A percentile compares a stretch with the other conserved stretches of the same genome.
These are phyloP conservation scores for Pseudocheirus occidentalis DNA, from an alignment of 2,797 vertebrate genomes.

Conservation along the genomic window DNA sequence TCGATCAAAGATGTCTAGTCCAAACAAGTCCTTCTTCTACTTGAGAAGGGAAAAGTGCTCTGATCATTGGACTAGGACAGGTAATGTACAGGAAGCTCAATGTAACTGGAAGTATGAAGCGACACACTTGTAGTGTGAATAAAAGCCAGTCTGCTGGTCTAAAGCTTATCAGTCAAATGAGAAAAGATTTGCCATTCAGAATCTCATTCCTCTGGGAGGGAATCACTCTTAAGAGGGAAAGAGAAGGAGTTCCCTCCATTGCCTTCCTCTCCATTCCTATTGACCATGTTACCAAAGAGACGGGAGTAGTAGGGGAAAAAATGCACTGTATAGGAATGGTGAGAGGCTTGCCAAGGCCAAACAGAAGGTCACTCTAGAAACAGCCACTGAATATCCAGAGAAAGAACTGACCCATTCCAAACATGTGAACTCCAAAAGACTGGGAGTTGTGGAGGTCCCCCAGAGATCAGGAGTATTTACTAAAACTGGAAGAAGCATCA, in stretches of 20 bases:
- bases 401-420: background rate
- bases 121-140: background rate
- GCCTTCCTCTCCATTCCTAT: background rate
- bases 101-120: background rate
- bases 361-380: background rate
- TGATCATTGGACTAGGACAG: background rate
- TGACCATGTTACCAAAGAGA: background rate
- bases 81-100: background rate
- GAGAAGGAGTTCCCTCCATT: background rate
- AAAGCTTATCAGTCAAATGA: rapidly evolving
- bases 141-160: background rate
- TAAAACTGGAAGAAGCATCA: background rate
- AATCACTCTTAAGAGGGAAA: background rate
- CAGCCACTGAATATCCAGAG: background rate
- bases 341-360: background rate
- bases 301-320: background rate
- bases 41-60: background rate
- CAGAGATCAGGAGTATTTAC: background rate
- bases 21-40: background rate
- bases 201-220: background rate
- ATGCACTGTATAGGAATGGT: background rate
- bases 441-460: background rate
- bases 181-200: background rate
- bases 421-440: background rate
- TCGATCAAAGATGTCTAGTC: background rate